Conservation (phyloP, 30 jellyfish, hydroid and myxozoan genomes). For the Phacellophora camtschatica region DNA sequence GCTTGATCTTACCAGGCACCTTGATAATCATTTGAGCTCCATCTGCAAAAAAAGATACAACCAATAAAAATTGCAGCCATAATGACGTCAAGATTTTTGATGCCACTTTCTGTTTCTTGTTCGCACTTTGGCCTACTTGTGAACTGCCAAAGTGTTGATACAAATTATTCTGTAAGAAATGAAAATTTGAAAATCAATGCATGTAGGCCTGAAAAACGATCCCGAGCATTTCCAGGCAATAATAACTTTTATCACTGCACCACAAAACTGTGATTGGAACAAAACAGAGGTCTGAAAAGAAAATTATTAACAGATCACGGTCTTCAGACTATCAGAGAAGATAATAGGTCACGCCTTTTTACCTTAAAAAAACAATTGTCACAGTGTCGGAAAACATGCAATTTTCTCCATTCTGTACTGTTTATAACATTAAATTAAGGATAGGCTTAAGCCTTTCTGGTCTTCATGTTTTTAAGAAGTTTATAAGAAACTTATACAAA, state of each 20-base stretch:
- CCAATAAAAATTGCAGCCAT: slow-evolving; percentile 53
- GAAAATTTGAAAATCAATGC: background rate
- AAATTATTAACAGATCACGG: background rate
- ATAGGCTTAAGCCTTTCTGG: too few species aligned
- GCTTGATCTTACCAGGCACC: slow-evolving; percentile 39
- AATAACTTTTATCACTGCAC: too few species aligned
- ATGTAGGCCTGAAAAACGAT: background rate
- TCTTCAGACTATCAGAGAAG: too few species aligned
- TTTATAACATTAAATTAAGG: too few species aligned
- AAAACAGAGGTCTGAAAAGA: background rate
- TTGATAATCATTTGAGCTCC: slow-evolving; percentile 56
- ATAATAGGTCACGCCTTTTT: too few species aligned
- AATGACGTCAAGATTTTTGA: slow-evolving; percentile 40
- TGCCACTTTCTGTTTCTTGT: slow-evolving; percentile 52
- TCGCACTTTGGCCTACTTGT: slow-evolving; percentile 63
- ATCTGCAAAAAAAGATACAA: slow-evolving; percentile 50
- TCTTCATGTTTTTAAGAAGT: too few species aligned
- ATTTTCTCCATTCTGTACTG: too few species aligned
- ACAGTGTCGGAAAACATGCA: too few species aligned
- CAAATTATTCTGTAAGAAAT: slow-evolving; percentile 24
- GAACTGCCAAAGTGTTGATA: slow-evolving; percentile 53
- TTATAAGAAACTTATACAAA: too few species aligned
- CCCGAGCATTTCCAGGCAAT: background rate
- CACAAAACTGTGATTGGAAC: background rate
- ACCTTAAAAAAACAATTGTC: too few species aligned